Conservation (phyloP, 2,888 invertebrate genomes). For the Branchellion lobata region DNA sequence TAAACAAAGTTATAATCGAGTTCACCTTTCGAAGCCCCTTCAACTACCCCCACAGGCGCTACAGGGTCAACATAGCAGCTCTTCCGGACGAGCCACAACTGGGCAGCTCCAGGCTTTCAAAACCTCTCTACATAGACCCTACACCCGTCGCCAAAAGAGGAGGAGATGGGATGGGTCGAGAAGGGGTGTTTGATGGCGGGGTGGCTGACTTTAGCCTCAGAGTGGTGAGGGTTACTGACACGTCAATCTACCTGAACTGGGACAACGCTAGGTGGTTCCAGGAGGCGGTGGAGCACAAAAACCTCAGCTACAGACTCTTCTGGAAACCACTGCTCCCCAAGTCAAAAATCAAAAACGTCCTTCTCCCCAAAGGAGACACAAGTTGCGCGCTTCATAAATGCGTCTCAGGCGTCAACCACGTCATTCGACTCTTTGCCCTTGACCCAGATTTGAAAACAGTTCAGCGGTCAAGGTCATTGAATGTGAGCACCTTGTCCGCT, state of each 20-base stretch:
- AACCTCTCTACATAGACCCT: too few species aligned
- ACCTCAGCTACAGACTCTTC: not conserved
- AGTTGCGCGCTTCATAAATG: slow-evolving; percentile 62
- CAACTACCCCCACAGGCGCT: slow-evolving; percentile 53
- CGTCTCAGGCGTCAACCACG: slow-evolving; percentile 61
- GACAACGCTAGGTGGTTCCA: slow-evolving; percentile 56
- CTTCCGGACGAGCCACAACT: slow-evolving; percentile 57
- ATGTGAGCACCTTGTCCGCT: slow-evolving; percentile 61
- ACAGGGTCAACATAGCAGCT: slow-evolving; percentile 59
- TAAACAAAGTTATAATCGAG: too few species aligned
- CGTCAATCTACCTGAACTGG: slow-evolving; percentile 61
- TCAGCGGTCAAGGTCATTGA: slow-evolving; percentile 59
- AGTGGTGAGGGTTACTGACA: slow-evolving; percentile 59
- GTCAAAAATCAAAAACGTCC: slow-evolving; percentile 59
- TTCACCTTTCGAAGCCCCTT: too few species aligned
- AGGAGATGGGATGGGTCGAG: too few species aligned
- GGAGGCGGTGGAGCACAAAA: slow-evolving; percentile 51
- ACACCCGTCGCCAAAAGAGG: too few species aligned
- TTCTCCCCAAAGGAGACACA: slow-evolving; percentile 57
- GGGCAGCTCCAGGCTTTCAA: too few species aligned
- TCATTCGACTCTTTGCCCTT: slow-evolving; percentile 57
- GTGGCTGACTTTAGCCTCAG: slow-evolving; percentile 54
- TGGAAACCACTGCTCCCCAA: not conserved
- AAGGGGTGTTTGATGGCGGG: not conserved
- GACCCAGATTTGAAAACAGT: slow-evolving; percentile 56